Percentiles rank a stretch among this genome's conserved stretches.
These are phyloP conservation scores for Pachycephala philippinensis DNA, from an alignment of 2,113 vertebrate genomes.

Conservation along the genomic window DNA sequence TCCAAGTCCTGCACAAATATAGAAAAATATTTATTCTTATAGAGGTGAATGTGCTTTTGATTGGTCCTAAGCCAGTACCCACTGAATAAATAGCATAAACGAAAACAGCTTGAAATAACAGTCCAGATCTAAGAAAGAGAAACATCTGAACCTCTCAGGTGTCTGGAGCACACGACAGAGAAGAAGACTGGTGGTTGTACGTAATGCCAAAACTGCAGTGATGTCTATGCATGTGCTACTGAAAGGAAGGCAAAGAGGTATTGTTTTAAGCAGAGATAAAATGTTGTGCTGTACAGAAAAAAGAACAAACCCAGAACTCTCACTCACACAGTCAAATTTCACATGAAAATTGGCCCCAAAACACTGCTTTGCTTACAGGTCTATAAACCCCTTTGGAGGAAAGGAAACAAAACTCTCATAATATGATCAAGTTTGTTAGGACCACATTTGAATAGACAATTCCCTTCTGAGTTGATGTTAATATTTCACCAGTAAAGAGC, in stretches of 20 bases:
- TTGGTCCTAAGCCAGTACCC: not conserved
- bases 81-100: not conserved
- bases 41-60: not conserved
- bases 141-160: not conserved
- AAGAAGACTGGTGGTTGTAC: not conserved
- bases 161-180: not conserved
- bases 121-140: not conserved
- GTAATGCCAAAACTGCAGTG: not conserved
- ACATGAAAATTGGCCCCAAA: not conserved
- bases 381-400: not conserved
- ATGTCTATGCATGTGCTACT: not conserved
- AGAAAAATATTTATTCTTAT: not conserved
- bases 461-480: not conserved
- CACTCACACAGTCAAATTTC: not conserved
- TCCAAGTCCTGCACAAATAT: not conserved
- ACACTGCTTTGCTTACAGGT: not conserved
- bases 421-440: not conserved
- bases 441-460: not conserved
- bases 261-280: not conserved
- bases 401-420: not conserved
- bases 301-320: not conserved
- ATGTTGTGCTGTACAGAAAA: not conserved
- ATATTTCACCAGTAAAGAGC: not conserved
- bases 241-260: not conserved
- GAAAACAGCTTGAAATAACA: not conserved